phyloP scores from a whole-genome alignment of 2,888 invertebrate genomes.

The Synanthedon myopaeformis region DNA sequence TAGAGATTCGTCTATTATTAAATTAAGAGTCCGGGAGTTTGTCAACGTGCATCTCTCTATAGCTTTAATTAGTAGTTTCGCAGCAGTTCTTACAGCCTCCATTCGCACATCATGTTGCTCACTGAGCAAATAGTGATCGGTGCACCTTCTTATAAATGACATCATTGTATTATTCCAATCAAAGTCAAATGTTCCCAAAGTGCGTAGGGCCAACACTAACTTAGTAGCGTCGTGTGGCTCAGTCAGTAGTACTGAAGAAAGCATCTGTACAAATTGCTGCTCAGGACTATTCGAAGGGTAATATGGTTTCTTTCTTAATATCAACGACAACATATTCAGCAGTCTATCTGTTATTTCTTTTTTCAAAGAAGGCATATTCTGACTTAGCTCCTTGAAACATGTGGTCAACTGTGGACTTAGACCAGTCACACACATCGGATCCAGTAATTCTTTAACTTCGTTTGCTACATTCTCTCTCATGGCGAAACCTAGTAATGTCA shows the following conservation, averaged over 20 bases:
- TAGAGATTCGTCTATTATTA: conserved; percentile 92
- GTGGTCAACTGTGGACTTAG: conserved; percentile 91
- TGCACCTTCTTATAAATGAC: conserved; percentile 93
- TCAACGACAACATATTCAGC: conserved; percentile 89
- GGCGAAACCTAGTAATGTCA: conserved; percentile 92
- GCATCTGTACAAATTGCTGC: conserved; percentile 48
- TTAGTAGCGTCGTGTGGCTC: conserved; percentile 83
- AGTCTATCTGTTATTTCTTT: conserved; percentile 93
- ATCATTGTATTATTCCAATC: conserved; percentile 89
- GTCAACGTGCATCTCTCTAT: conserved; percentile 75
- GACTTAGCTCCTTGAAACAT: conserved; percentile 90
- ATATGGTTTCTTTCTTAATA: conserved; percentile 88
- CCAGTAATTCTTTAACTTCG: conserved; percentile 86
- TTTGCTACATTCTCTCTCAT: conserved; percentile 82
- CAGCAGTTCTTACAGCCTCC: conserved; percentile 95
- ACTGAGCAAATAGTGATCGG: conserved; percentile 89
- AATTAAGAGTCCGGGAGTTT: conserved; percentile 84
- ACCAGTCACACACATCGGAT: conserved; percentile 92
- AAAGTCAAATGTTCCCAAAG: conserved; percentile 91
- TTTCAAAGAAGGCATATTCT: conserved; percentile 88
- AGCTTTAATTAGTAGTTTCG: conserved; percentile 86
- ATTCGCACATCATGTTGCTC: conserved; percentile 90
- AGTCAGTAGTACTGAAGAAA: conserved; percentile 48
- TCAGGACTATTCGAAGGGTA: conserved; percentile 72
- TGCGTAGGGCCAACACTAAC: conserved; percentile 90